Evolutionary conservation across 2,797 vertebrate species (phyloP), one percentile per base, ranked within the genome.

Genomic region (Heliangelus exortis): DNA sequence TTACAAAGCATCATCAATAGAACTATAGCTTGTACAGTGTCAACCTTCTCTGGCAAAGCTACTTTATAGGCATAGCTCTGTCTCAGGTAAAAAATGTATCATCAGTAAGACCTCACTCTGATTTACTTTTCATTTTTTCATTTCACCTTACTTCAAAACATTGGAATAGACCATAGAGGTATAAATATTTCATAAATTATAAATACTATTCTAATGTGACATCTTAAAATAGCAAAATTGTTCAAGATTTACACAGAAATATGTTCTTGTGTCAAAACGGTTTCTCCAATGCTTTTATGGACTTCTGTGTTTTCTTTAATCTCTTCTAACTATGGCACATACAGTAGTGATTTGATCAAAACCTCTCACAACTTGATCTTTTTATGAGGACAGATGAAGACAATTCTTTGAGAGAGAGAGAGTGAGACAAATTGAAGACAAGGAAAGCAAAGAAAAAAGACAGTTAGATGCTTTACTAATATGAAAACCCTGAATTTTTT

Each of bases 281-380:
- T 29, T 48, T 15, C 39, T 93, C 15, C 58, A 80, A 75, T 0
- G 3, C 10, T 84, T 77, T 81, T 57, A 84, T 23, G 43, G 69
- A 78, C 62, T 75, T 75, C 21, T 68, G 20, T 53, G 34, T 69
- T 92, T 75, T 58, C 55, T 86, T 88, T 84, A 43, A 51, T 69
- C 26, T 67, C 55, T 57, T 75, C 66, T 80, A 47, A 87, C 59
- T 83, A 36, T 34, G 57, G 25, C 31, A 82, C 6, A 3, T n/a
- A 31, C 33, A 67, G 43, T 12, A 31, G 15, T 76, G 73, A 90
- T 89, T 82, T 88, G 54, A 94, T 90, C 69, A 95, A 90, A 80
- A 79, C 7, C 39, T 69, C 47, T 69, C 78, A 68, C 33, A 59
- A 48, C n/a, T 29, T 76, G 15, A 22, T 81, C 29, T 9, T 25